These are phyloP conservation scores for Eudyptes chrysolophus DNA, from an alignment of 2,113 vertebrate genomes.

Conservation along the genomic window DNA sequence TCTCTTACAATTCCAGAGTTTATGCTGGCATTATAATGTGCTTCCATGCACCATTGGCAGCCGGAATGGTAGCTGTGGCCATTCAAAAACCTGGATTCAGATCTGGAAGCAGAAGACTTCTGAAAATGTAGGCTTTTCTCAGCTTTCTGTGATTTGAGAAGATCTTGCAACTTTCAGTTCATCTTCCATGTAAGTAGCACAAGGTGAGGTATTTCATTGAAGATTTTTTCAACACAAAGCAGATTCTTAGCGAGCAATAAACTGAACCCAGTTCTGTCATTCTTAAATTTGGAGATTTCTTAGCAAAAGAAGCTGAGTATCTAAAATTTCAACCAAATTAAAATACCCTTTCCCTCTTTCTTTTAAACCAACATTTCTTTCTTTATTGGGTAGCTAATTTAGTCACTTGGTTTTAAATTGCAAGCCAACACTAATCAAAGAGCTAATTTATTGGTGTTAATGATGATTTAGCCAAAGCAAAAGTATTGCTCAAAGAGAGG, in stretches of 20 bases:
- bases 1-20: background rate
- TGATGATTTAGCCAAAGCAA: background rate
- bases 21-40: background rate
- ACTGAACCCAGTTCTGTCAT: background rate
- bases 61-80: background rate
- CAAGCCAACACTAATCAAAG: background rate
- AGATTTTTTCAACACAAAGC: accelerated
- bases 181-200: background rate
- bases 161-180: background rate
- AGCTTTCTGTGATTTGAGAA: background rate
- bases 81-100: background rate
- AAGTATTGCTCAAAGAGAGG: background rate
- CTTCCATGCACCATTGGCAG: background rate
- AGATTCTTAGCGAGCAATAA: background rate
- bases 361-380: background rate
- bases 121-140: background rate
- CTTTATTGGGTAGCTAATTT: background rate
- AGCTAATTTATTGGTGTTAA: background rate
- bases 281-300: background rate
- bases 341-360: background rate
- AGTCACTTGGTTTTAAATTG: background rate
- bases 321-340: background rate
- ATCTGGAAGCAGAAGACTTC: background rate
- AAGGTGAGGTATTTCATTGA: background rate
- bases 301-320: background rate